Evolutionary conservation across 2,888 invertebrate species (phyloP), one percentile per base, ranked within the genome.

Genomic region (Apamea monoglypha): DNA sequence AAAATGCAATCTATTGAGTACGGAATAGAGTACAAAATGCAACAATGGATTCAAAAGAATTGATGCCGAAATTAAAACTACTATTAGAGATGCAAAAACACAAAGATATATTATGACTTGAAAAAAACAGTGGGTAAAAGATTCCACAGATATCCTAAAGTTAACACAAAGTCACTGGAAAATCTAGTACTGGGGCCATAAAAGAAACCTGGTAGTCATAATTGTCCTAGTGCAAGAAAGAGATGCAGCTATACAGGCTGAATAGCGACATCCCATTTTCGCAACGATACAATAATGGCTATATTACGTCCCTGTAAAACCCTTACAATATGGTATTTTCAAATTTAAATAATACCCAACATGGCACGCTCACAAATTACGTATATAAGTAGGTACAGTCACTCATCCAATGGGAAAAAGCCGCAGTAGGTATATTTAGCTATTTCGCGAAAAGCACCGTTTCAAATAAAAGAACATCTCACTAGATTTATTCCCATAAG

Each of bases 401-500:
- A 87, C 84, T 78, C 82, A 76, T 66, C 53, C 53, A 68, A 76
- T 86, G 78, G 87, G 81, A 89, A 89, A 89, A 74, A 82, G 25
- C 53, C 77, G 61, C 36, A 36, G 59, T 36, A 40, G 21, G 25
- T 78, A 56, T 78, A 79, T 87, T 81, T 82, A 82, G 83, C 82
- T 80, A 80, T 44, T 64, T 61, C 21, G n/a, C 14, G 61, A 56
- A 77, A 8, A 74, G 71, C 76, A 74, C 68, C 56, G 18, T 78
- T 74, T 53, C 12, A 32, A 66, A 70, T 67, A 74, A 69, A 29
- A 71, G 74, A 67, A 56, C 44, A 69, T 75, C 75, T 88, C 85
- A 91, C 89, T 90, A 89, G 89, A 90, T 84, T 90, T 90, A 72
- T 89, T 90, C 89, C 83, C 89, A 88, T 73, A 76, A 86, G 76